A percentile compares a stretch with the other conserved stretches of the same genome.
These are phyloP conservation scores for Drosophila anomalata DNA, from an alignment of 2,888 invertebrate genomes.

Conservation along the genomic window DNA sequence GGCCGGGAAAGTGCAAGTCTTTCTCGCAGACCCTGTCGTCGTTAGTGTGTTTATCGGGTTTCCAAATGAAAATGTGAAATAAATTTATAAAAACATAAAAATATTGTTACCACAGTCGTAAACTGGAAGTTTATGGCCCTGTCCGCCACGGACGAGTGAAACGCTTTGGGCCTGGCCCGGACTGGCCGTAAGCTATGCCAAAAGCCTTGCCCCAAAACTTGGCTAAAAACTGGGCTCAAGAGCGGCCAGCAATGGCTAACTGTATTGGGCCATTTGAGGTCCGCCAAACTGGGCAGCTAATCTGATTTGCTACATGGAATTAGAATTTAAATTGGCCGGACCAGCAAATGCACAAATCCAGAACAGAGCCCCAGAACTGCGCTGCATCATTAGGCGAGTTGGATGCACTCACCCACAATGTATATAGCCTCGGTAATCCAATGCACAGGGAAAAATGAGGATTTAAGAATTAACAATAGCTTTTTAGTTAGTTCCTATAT, in stretches of 20 bases:
- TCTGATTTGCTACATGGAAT: constrained; percentile 75
- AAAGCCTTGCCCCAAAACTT: constrained; percentile 8
- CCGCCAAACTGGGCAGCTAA: constrained; percentile 48
- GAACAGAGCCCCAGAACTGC: constrained; percentile 23
- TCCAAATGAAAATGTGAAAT: constrained; percentile 48
- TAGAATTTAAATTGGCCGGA: constrained; percentile 73
- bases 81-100: constrained; percentile 55
- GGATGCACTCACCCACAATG: constrained; percentile 49
- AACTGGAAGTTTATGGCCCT: constrained; percentile 48
- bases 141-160: constrained; percentile 42
- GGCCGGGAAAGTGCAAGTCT: constrained; percentile 38
- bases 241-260: constrained; percentile 45
- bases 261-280: constrained; percentile 54
- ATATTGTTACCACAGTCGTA: constrained; percentile 48
- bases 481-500: too few relatives aligned
- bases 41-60: constrained; percentile 35
- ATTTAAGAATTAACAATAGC: too few relatives aligned
- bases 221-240: constrained; percentile 11
- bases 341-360: constrained; percentile 57
- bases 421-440: constrained; percentile 8
- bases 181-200: constrained; percentile 16
- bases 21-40: neutral
- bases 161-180: constrained; percentile 39
- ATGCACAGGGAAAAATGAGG: neutral
- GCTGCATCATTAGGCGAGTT: constrained; percentile 71